Conservation (phyloP, 2,113 vertebrate genomes). For the Benitochromis conjunctus region DNA sequence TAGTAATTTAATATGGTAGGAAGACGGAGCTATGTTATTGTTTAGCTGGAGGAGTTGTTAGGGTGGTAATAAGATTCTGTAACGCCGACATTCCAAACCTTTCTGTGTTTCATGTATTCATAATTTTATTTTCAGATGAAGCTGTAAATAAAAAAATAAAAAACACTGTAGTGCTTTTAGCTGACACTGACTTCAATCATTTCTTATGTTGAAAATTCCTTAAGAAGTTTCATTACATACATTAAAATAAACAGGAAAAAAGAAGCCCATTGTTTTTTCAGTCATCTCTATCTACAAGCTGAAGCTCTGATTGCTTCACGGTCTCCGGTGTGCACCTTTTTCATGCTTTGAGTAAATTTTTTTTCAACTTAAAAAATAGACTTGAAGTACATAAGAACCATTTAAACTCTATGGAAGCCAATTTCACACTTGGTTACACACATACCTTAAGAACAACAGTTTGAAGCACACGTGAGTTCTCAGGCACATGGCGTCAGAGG, state of each 20-base stretch:
- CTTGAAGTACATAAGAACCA: not conserved
- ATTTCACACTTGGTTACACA: constrained; percentile 33
- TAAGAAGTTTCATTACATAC: not conserved
- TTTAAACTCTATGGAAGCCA: constrained; percentile 21
- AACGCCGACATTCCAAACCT: too few relatives aligned
- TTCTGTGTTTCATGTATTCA: too few relatives aligned
- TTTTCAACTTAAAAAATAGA: constrained; percentile 1
- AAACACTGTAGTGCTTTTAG: not conserved
- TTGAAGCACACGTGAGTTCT: not conserved
- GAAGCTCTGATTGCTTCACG: not conserved
- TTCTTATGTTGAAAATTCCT: not conserved
- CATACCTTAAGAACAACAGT: constrained; percentile 28
- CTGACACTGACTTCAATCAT: not conserved
- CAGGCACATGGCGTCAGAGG: not conserved
- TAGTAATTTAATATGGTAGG: too few relatives aligned
- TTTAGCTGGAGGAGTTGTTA: too few relatives aligned
- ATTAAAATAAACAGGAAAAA: not conserved
- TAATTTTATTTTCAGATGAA: not conserved
- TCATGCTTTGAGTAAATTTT: not conserved
- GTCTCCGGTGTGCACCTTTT: not conserved
- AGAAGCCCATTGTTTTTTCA: not conserved
- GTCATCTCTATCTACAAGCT: not conserved
- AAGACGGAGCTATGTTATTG: too few relatives aligned
- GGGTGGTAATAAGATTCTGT: too few relatives aligned
- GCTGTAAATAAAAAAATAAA: not conserved